phyloP scores from a whole-genome alignment of 2,888 invertebrate genomes.

The Morinoia aosen region DNA sequence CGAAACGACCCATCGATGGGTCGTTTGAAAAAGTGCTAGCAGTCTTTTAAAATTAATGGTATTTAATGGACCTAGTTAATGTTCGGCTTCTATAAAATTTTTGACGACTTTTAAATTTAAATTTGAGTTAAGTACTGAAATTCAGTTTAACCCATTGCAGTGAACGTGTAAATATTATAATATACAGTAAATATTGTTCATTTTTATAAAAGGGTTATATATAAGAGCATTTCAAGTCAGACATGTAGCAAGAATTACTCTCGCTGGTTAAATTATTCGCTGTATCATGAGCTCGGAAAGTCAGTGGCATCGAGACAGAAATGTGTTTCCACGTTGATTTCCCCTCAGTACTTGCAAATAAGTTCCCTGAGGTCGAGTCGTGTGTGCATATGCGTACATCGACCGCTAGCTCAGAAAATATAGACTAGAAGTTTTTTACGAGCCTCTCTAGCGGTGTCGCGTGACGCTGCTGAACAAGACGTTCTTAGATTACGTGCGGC shows the following conservation, averaged over 20 bases:
- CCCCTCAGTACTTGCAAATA: neutral
- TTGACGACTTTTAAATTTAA: too few species aligned
- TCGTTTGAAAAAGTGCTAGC: too few species aligned
- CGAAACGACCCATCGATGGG: too few species aligned
- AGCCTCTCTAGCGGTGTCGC: neutral
- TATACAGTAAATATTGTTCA: neutral
- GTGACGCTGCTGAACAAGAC: slow-evolving; percentile 2
- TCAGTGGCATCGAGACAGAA: neutral
- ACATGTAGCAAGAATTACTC: neutral
- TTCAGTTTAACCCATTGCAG: too few species aligned
- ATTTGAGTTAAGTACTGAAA: too few species aligned
- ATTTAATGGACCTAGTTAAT: too few species aligned
- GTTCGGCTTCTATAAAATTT: too few species aligned
- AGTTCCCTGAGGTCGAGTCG: neutral
- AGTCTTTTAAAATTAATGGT: too few species aligned
- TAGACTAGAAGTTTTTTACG: slow-evolving; percentile 10
- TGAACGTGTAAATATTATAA: neutral
- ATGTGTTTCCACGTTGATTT: neutral
- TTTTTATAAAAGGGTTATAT: neutral
- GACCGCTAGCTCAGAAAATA: slow-evolving; percentile 1
- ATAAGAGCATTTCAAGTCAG: neutral
- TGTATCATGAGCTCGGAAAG: neutral
- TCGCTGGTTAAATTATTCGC: neutral
- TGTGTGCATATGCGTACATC: neutral
- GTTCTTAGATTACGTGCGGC: neutral